A percentile compares a stretch with the other conserved stretches of the same genome.
Evolutionary conservation across 1,140 invertebrate species (phyloP).

Genomic region (Euura saliciscinereae): DNA sequence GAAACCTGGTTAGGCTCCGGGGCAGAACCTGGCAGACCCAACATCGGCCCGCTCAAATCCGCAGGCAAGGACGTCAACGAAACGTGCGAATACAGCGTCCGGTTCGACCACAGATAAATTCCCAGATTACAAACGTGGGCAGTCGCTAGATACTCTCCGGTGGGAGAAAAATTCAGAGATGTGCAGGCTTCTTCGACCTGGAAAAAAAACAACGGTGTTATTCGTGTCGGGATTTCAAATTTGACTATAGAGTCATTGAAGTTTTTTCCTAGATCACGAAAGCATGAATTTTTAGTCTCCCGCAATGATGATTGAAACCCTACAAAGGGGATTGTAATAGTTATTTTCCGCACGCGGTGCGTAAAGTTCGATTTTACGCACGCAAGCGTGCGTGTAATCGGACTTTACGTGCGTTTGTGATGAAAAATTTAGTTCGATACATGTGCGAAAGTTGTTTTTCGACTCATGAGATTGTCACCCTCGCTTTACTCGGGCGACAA

Average conservation of each 20-base stretch:
- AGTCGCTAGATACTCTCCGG: slow-evolving; percentile 88
- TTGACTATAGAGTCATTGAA: too few species aligned
- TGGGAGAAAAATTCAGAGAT: slow-evolving; percentile 88
- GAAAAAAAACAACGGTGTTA: slow-evolving; percentile 42
- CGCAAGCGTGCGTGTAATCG: too few species aligned
- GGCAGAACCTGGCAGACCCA: slow-evolving; percentile 65
- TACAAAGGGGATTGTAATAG: too few species aligned
- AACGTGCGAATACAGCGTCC: slow-evolving; percentile 80
- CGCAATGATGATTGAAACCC: too few species aligned
- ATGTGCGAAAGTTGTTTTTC: too few species aligned
- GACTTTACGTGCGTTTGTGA: too few species aligned
- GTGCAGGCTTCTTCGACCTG: slow-evolving; percentile 76
- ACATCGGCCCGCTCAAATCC: slow-evolving; percentile 63
- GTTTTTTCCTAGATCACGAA: too few species aligned
- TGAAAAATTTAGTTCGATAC: too few species aligned
- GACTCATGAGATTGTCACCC: too few species aligned
- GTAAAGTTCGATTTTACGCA: too few species aligned
- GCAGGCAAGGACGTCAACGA: slow-evolving; percentile 75
- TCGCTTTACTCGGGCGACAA: too few species aligned
- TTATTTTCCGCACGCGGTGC: too few species aligned
- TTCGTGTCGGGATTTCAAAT: neutral
- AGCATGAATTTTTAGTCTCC: neutral
- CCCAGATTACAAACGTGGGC: slow-evolving; percentile 88
- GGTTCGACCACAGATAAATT: slow-evolving; percentile 94
- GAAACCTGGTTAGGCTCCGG: slow-evolving; percentile 45